Evolutionary conservation across 2,888 invertebrate genomes (phyloP).

Genomic region (Yponomeuta evonymella): DNA sequence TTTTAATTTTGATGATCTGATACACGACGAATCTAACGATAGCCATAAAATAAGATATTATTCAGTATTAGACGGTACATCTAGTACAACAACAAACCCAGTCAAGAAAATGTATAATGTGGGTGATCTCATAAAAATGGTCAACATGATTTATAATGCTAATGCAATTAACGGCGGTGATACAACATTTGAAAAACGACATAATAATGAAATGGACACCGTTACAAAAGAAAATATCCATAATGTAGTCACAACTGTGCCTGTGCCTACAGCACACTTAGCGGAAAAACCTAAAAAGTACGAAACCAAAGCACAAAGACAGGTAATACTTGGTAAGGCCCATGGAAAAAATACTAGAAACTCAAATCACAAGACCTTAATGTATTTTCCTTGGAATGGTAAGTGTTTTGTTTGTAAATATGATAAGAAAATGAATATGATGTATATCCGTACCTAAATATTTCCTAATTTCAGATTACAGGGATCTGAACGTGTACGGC

Average conservation of each 20-base stretch:
- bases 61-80: not conserved
- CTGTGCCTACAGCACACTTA: not conserved
- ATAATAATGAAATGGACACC: not conserved
- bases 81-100: not conserved
- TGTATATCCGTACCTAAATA: not conserved
- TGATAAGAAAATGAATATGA: no score
- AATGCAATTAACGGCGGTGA: not conserved
- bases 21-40: not conserved
- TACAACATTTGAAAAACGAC: not conserved
- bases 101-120: not conserved
- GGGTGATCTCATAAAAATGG: not conserved
- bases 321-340: not conserved
- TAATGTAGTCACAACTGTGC: not conserved
- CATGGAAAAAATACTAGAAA: not conserved
- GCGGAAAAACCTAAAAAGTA: not conserved
- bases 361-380: not conserved
- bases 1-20: not conserved
- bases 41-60: not conserved
- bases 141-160: not conserved
- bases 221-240: not conserved
- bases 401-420: not conserved
- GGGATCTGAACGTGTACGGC: no score
- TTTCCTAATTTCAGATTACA: not conserved
- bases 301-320: not conserved
- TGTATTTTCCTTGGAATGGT: not conserved